phyloP scores from a whole-genome alignment of 2,797 vertebrate species.

The Leucoraja ocellata region DNA sequence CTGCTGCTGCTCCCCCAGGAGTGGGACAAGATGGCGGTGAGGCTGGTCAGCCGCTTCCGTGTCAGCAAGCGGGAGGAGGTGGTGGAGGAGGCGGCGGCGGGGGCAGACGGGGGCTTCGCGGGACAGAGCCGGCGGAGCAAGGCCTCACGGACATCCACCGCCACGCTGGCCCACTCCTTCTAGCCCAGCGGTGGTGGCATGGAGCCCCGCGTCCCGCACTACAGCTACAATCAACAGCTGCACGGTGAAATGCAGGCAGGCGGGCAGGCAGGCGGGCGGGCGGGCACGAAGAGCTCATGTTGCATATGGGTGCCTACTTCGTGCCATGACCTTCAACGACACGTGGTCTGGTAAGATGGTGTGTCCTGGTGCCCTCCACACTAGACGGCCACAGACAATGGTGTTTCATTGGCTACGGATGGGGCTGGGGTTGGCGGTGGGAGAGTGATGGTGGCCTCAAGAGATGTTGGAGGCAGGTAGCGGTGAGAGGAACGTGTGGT shows the following conservation, averaged over 20 bases:
- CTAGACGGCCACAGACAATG: too few relatives aligned
- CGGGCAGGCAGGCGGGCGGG: too few relatives aligned
- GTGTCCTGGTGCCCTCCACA: too few relatives aligned
- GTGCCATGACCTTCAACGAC: neutral
- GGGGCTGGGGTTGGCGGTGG: too few relatives aligned
- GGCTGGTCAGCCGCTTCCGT: constrained; percentile 76
- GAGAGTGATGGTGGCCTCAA: too few relatives aligned
- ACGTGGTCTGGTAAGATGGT: neutral
- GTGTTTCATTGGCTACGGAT: too few relatives aligned
- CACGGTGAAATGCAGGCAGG: too few relatives aligned
- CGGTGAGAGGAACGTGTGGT: too few relatives aligned
- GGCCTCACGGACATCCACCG: constrained; percentile 75
- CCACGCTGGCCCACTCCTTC: constrained; percentile 70
- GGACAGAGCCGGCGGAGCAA: constrained; percentile 75
- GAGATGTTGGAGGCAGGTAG: too few relatives aligned
- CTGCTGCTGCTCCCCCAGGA: constrained; percentile 88
- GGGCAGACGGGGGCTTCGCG: constrained; percentile 61
- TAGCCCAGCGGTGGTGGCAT: neutral
- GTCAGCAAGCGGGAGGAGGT: constrained; percentile 68
- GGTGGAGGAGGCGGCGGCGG: constrained; percentile 66
- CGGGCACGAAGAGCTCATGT: neutral
- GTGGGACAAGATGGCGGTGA: constrained; percentile 88
- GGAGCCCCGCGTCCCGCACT: neutral
- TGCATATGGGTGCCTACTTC: constrained; percentile 7
- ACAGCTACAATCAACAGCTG: too few relatives aligned